Conservation (phyloP, 1,140 invertebrate genomes). For the Scaptomyza montana region DNA sequence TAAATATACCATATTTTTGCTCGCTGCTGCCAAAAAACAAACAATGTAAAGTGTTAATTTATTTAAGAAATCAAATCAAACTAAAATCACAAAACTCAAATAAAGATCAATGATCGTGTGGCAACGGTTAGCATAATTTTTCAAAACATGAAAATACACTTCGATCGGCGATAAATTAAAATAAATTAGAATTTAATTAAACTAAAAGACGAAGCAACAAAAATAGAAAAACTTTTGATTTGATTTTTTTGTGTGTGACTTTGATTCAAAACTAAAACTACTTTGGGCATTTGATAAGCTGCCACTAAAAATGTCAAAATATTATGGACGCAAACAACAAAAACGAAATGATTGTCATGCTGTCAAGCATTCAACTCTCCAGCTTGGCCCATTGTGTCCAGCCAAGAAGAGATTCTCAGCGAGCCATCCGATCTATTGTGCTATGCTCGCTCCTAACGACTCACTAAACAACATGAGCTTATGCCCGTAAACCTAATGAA, state of each 20-base stretch:
- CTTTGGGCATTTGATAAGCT: conserved; percentile 71
- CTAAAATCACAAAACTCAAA: conserved; percentile 17
- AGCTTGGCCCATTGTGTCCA: conserved; percentile 34
- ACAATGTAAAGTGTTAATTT: conserved; percentile 78
- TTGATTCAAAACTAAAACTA: conserved; percentile 60
- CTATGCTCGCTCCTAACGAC: conserved; percentile 69
- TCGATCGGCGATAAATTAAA: conserved; percentile 68
- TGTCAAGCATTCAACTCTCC: conserved; percentile 70
- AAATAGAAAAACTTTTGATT: conserved; percentile 24
- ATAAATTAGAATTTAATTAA: conserved; percentile 82
- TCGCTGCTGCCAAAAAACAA: conserved; percentile 18
- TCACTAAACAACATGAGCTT: conserved; percentile 80
- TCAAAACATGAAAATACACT: conserved; percentile 73
- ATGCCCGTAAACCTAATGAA: conserved; percentile 81
- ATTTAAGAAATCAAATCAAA: conserved; percentile 50
- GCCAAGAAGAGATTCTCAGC: conserved; percentile 53
- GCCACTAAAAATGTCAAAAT: conserved; percentile 79
- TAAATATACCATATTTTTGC: conserved; percentile 20
- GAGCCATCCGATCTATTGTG: conserved; percentile 49
- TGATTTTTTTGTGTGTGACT: conserved; percentile 22
- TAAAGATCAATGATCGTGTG: conserved; percentile 20
- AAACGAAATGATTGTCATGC: conserved; percentile 65
- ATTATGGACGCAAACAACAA: conserved; percentile 52
- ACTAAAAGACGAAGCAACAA: conserved; percentile 54
- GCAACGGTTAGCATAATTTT: conserved; percentile 18